Evolutionary conservation across 2,797 vertebrate species (phyloP).

Genomic region (Sebastes aleutianus): DNA sequence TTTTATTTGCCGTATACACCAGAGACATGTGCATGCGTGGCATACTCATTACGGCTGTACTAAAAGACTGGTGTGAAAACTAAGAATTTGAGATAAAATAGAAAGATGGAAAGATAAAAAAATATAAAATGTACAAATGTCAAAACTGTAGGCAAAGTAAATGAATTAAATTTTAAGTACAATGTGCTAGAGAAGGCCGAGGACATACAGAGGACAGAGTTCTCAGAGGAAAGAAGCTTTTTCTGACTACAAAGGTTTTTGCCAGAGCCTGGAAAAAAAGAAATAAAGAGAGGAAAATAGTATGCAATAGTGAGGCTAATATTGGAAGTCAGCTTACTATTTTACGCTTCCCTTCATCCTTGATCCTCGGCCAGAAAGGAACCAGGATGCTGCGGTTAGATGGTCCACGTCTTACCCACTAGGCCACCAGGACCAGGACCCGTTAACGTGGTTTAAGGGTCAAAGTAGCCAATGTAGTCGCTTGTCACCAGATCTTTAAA

Average conservation of each 20-base stretch:
- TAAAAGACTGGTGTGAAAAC: not conserved
- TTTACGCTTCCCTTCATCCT: not conserved
- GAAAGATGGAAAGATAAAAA: not conserved
- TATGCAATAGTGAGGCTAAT: not conserved
- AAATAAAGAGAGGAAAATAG: not conserved
- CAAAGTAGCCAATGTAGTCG: not conserved
- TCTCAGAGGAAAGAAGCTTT: not conserved
- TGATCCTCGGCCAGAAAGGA: not conserved
- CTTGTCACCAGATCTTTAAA: not conserved
- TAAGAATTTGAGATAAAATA: not conserved
- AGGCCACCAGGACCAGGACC: no score
- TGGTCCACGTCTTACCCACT: not conserved
- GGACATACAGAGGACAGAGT: not conserved
- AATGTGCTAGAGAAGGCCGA: not conserved
- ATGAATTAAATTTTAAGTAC: not conserved
- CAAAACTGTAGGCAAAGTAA: not conserved
- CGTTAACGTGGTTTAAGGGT: not conserved
- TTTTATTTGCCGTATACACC: not conserved
- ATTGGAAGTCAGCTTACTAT: not conserved
- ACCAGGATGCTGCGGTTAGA: not conserved
- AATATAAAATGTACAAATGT: not conserved
- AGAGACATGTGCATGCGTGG: not conserved
- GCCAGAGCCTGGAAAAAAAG: not conserved
- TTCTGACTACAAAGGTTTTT: not conserved
- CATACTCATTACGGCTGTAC: not conserved